Base-by-base conservation (phyloP, 2,797 vertebrate genomes). In the Poecilia velifera region DNA sequence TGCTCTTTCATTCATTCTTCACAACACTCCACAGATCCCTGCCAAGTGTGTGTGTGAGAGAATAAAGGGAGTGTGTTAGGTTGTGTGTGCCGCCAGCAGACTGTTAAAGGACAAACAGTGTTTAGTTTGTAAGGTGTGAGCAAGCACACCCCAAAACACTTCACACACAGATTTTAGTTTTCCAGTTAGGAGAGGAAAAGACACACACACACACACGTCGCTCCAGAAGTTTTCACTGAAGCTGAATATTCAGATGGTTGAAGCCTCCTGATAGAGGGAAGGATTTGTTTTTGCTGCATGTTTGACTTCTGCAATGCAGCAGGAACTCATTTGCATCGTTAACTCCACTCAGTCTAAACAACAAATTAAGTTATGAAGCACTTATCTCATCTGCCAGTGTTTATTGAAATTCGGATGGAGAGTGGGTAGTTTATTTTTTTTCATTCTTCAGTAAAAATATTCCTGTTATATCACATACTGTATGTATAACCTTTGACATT, bases 71-170 rank as follows among this genome's bases (percentile, higher is more conserved):
- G 20, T 45, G 39, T 70, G 73, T 62, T 41, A 43, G 72, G 74
- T 31, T 20, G 68, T 39, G 74, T 70, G 51, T 84, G 62, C 74
- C 80, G 77, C 71, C 59, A 76, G 78, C 86, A 83, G 75, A 82
- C 80, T 70, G 76, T 84, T 88, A 81, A 80, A 87, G 84, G 89
- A 86, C 87, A 86, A 87, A 91, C 84, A 82, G 82, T 68, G 78
- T 85, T 85, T 71, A 49, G 73, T 76, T 78, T 88, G n/a, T 74
- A 74, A 73, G 51, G 78, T 78, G 76, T 73, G 57, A 76, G 43
- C 51, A 55, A 75, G 87, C 74, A 72, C 77, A 84, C 73, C 59
- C 74, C 45, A 45, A 45, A 73, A 79, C 57, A 70, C 78, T 80
- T 74, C 51, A 79, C 80, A 76, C 75, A 72, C 72, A 62, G 25